Percentiles rank a stretch among this genome's conserved stretches.
Evolutionary conservation across 2,113 vertebrate species (phyloP).

Genomic region (Panthera leo): DNA sequence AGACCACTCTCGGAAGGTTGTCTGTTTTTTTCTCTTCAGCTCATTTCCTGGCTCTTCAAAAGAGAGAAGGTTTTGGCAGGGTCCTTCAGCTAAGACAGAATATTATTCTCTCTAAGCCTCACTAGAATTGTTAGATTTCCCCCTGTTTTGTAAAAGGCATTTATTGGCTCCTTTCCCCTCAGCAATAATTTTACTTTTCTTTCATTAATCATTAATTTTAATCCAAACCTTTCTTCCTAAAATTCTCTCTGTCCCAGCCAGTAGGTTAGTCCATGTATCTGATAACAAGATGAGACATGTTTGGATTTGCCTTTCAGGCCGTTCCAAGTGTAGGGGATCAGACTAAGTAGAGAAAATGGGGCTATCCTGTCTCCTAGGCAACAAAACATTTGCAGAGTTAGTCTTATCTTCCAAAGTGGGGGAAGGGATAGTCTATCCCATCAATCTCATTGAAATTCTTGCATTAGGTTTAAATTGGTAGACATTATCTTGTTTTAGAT

Average conservation of each 20-base stretch:
- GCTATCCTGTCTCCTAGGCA: neutral
- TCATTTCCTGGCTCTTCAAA: neutral
- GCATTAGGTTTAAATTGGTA: neutral
- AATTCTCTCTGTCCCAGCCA: neutral
- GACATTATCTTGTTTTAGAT: neutral
- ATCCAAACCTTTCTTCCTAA: neutral
- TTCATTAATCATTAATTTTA: slow-evolving; percentile 31
- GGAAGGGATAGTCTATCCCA: neutral
- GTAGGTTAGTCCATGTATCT: neutral
- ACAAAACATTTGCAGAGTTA: slow-evolving; percentile 31
- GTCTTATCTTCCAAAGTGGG: neutral
- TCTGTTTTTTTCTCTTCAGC: neutral
- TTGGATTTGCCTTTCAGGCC: neutral
- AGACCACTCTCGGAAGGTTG: neutral
- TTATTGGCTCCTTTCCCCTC: neutral
- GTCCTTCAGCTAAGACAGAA: slow-evolving; percentile 25
- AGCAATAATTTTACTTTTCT: neutral
- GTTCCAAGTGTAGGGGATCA: neutral
- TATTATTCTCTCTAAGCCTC: neutral
- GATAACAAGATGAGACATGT: neutral
- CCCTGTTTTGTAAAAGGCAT: neutral
- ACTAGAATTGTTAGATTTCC: neutral
- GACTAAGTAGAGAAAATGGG: neutral
- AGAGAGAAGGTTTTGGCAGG: neutral
- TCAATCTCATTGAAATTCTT: neutral